Evolutionary conservation across 92 coral and sea anemone genomes (phyloP).

Genomic region (Porites divaricata): DNA sequence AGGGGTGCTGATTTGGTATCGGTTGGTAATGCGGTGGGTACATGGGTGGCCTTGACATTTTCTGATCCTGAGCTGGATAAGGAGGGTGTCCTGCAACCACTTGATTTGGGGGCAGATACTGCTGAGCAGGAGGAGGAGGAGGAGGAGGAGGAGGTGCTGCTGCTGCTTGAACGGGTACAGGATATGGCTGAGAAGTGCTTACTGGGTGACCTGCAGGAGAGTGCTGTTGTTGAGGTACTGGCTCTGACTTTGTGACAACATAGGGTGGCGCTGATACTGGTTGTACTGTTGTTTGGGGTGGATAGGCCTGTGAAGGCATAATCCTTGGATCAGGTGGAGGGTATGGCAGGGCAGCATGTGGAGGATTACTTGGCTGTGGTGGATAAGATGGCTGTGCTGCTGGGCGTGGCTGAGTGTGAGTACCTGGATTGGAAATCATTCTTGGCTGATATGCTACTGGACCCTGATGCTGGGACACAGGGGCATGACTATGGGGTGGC

Average conservation of each 20-base stretch:
- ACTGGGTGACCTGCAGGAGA: conserved; percentile 31
- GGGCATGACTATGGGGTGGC: conserved; percentile 45
- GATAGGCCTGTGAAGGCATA: conserved; percentile 23
- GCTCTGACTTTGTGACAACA: conserved; percentile 40
- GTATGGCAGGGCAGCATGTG: conserved; percentile 23
- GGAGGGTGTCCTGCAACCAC: conserved; percentile 60
- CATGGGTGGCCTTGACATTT: conserved; percentile 38
- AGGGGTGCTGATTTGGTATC: conserved; percentile 43
- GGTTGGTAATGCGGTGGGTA: conserved; percentile 54
- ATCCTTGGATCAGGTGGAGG: conserved; percentile 35
- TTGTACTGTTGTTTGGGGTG: conserved; percentile 52
- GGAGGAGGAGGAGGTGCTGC: conserved; percentile 38
- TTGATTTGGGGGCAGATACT: conserved; percentile 56
- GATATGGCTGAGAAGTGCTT: conserved; percentile 36
- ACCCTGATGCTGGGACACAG: conserved; percentile 41
- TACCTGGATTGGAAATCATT: conserved; percentile 56
- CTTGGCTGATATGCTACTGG: conserved; percentile 52
- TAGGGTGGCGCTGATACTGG: conserved; percentile 36
- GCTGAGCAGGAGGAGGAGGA: conserved; percentile 49
- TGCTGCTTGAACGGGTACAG: conserved; percentile 17
- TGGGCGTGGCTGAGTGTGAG: conserved; percentile 23
- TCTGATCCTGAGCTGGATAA: conserved; percentile 58
- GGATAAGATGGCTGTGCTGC: conserved; percentile 19
- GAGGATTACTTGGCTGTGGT: conserved; percentile 35
- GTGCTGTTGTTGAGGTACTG: conserved; percentile 14